These are phyloP conservation scores for Sebastes hubbsi DNA, from an alignment of 2,797 vertebrate species.

Conservation along the genomic window DNA sequence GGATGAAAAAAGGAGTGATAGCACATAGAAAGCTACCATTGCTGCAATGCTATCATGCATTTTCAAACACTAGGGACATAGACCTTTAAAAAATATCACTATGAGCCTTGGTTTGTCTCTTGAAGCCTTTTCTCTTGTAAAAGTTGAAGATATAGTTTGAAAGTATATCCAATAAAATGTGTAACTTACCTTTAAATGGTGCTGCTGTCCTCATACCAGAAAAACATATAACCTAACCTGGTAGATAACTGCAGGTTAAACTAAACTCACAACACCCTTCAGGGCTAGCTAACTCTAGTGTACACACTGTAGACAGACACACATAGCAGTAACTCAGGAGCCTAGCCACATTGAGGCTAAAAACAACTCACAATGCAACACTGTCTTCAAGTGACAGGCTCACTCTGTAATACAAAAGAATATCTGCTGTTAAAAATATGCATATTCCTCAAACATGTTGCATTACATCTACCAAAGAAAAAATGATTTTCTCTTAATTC, in stretches of 20 bases:
- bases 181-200: background rate
- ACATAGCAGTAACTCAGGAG: background rate
- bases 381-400: background rate
- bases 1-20: too few species aligned
- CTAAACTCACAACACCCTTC: background rate
- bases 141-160: background rate
- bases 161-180: background rate
- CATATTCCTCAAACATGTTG: background rate
- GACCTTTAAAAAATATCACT: too few species aligned
- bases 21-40: too few species aligned
- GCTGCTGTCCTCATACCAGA: background rate
- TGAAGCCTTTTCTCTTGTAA: background rate
- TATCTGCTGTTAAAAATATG: background rate
- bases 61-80: too few species aligned
- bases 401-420: background rate
- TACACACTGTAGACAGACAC: background rate
- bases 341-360: background rate
- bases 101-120: background rate
- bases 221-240: background rate
- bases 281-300: too few species aligned
- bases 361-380: background rate
- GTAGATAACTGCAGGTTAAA: background rate
- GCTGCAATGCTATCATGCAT: too few species aligned
- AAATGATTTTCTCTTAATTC: rapidly evolving
- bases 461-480: background rate